Percentiles rank a stretch among this genome's conserved stretches.
Evolutionary conservation across 2,797 vertebrate genomes (phyloP).

Genomic region (Aeoliscus strigatus): DNA sequence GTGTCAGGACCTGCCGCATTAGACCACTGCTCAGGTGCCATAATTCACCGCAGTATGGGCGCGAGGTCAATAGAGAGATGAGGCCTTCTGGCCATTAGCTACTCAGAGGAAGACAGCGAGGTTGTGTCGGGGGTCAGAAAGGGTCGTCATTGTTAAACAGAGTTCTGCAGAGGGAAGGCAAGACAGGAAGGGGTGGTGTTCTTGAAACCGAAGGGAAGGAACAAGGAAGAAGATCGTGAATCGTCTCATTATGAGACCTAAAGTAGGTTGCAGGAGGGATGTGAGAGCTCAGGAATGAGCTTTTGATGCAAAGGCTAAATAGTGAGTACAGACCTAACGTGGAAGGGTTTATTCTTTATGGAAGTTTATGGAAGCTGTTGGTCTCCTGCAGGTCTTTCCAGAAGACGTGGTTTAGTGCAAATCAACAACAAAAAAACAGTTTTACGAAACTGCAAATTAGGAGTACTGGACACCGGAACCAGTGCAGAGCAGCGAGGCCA

Average conservation of each 20-base stretch:
- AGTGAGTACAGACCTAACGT: no score
- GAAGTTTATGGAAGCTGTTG: no score
- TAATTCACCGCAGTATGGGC: conserved; percentile 68
- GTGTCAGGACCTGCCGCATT: conserved; percentile 63
- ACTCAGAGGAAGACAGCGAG: conserved; percentile 57
- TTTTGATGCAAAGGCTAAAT: no score
- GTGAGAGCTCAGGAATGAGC: conserved; percentile 9
- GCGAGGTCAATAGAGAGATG: conserved; percentile 67
- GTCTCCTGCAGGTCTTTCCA: no score
- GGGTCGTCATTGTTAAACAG: conserved; percentile 56
- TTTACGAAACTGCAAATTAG: no score
- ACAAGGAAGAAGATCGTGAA: conserved; percentile 35
- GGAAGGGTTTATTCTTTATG: no score
- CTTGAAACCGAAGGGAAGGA: conserved; percentile 57
- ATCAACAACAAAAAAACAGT: no score
- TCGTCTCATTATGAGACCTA: conserved; percentile 31
- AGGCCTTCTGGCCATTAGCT: conserved; percentile 64
- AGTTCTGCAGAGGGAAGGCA: conserved; percentile 16
- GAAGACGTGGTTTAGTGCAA: no score
- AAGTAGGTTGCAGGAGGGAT: conserved; percentile 14
- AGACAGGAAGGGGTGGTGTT: conserved; percentile 18
- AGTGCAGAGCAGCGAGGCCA: no score
- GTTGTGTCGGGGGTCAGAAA: conserved; percentile 56
- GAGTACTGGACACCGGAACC: no score
- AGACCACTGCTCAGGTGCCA: conserved; percentile 60